These are phyloP conservation scores for Eilema depressum DNA, from an alignment of 2,888 invertebrate genomes.

Conservation along the genomic window DNA sequence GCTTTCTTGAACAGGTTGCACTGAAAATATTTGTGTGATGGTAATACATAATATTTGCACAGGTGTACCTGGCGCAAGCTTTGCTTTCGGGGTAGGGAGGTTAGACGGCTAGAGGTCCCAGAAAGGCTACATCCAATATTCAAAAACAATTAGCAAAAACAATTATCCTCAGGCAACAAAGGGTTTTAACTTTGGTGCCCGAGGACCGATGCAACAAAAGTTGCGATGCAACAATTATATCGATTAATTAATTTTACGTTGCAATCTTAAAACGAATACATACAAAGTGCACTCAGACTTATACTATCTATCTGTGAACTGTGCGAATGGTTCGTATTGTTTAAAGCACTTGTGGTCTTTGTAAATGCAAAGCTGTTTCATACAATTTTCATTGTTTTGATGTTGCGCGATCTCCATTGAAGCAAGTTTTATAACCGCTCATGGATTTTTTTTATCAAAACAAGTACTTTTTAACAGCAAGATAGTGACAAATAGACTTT, in stretches of 20 bases:
- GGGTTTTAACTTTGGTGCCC: not conserved
- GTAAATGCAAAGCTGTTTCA: not conserved
- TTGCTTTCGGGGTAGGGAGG: too few species aligned
- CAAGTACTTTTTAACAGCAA: not conserved
- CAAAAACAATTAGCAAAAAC: too few species aligned
- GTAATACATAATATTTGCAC: too few species aligned
- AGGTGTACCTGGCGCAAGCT: too few species aligned
- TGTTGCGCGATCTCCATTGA: not conserved
- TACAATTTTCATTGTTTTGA: not conserved
- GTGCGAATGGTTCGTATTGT: not conserved
- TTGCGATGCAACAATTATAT: not conserved
- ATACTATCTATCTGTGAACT: not conserved
- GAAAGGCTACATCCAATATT: too few species aligned
- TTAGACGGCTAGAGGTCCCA: too few species aligned
- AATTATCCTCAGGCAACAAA: too few species aligned
- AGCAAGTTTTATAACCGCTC: not conserved
- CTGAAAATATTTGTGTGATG: too few species aligned
- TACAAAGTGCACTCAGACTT: not conserved
- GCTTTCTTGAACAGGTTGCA: not conserved
- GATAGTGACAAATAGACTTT: not conserved
- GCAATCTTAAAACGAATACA: not conserved
- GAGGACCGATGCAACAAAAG: not conserved
- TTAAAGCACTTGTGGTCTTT: too few species aligned
- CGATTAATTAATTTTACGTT: not conserved
- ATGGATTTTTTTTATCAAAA: not conserved